A percentile compares a stretch with the other conserved stretches of the same genome.
Evolutionary conservation across 1,140 invertebrate species (phyloP).

Genomic region (Hydropsyche tenuis): DNA sequence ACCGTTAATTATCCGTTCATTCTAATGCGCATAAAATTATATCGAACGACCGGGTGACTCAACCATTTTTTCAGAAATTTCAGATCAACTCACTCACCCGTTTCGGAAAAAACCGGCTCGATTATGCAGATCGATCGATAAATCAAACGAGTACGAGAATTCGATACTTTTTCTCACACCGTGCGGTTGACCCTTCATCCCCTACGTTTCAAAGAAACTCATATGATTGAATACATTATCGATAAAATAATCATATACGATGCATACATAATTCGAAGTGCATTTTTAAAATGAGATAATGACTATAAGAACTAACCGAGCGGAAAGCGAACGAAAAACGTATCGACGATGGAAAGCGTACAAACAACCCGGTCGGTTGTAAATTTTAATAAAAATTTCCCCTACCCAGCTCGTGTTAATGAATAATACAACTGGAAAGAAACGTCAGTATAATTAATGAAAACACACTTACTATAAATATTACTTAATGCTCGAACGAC

Average conservation of each 20-base stretch:
- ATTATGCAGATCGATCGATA: too few relatives aligned
- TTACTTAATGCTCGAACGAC: constrained; percentile 24
- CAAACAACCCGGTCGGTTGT: constrained; percentile 33
- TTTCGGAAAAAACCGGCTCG: too few relatives aligned
- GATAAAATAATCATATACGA: constrained; percentile 44
- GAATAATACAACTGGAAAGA: constrained; percentile 34
- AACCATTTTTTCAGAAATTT: constrained; percentile 12
- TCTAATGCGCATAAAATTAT: constrained; percentile 18
- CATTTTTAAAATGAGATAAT: constrained; percentile 41
- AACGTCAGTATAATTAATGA: constrained; percentile 25
- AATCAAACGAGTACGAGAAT: not conserved
- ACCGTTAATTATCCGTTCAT: constrained; percentile 6
- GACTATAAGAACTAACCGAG: constrained; percentile 32
- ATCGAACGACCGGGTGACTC: constrained; percentile 18
- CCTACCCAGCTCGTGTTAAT: constrained; percentile 25
- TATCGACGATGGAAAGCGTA: constrained; percentile 28
- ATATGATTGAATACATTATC: constrained; percentile 45
- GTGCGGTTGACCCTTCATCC: constrained; percentile 13
- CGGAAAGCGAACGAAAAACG: constrained; percentile 28
- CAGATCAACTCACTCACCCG: not conserved
- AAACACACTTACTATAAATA: constrained; percentile 30
- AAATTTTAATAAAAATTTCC: constrained; percentile 37
- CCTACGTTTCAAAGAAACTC: not conserved
- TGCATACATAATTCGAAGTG: constrained; percentile 40
- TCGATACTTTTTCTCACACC: constrained; percentile 3